Evolutionary conservation across 2,797 vertebrate genomes (phyloP).

Genomic region (Acanthiza pusilla): DNA sequence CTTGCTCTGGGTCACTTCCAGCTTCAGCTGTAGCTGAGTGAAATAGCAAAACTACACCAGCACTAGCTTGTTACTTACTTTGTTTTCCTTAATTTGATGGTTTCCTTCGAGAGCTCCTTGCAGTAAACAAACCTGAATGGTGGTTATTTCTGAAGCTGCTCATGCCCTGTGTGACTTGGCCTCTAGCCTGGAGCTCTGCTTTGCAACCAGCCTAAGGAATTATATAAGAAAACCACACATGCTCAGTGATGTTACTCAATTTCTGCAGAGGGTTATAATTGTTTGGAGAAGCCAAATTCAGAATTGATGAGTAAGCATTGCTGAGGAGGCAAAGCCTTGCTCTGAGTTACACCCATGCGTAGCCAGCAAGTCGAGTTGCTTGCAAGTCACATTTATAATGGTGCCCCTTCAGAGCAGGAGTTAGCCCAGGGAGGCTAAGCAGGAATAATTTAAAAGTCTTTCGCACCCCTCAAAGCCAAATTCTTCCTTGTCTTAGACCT

Average conservation of each 20-base stretch:
- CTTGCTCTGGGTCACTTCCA: background rate
- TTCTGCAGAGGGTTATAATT: background rate
- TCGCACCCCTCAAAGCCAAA: conserved; percentile 41
- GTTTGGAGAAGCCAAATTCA: conserved; percentile 1
- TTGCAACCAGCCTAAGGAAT: background rate
- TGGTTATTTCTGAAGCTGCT: conserved; percentile 61
- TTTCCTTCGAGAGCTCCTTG: conserved; percentile 2
- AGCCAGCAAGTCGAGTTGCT: background rate
- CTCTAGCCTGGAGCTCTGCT: conserved; percentile 35
- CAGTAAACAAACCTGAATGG: conserved; percentile 48
- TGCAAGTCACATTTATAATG: background rate
- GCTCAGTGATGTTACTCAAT: background rate
- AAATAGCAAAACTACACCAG: background rate
- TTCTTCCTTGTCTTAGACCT: conserved; percentile 16
- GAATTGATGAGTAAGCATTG: conserved; percentile 10
- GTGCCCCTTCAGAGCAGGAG: background rate
- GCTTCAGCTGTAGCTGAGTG: background rate
- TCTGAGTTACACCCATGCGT: conserved; percentile 9
- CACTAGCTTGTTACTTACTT: background rate
- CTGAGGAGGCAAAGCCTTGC: conserved; percentile 10
- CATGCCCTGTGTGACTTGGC: background rate
- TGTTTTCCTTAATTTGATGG: conserved; percentile 12
- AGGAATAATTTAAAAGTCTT: conserved; percentile 14
- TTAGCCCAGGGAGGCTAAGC: background rate
- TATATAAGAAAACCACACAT: conserved; percentile 25